Percentiles rank a stretch among this genome's conserved stretches.
These are phyloP conservation scores for Benitochromis conjunctus DNA, from an alignment of 2,113 vertebrate genomes.

Conservation along the genomic window DNA sequence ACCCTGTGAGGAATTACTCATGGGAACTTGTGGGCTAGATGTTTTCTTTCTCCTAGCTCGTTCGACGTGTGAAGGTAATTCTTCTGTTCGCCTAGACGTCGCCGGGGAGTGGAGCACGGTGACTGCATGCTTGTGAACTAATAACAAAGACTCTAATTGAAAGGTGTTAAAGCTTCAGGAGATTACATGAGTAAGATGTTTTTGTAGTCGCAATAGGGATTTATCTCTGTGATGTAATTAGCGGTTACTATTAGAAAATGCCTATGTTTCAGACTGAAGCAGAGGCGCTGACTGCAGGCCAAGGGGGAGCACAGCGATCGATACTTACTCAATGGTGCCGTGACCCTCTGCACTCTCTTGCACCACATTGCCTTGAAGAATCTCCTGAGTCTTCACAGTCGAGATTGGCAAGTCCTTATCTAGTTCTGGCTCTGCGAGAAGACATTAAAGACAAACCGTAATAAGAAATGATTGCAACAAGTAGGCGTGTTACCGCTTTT, in stretches of 20 bases:
- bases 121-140: not conserved
- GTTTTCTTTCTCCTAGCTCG: not conserved
- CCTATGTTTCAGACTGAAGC: not conserved
- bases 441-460: not conserved
- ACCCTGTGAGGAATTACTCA: not conserved
- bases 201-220: accelerated
- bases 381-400: slow-evolving; percentile 82
- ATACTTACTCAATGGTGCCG: slow-evolving; percentile 89
- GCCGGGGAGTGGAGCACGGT: not conserved
- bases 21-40: slow-evolving; percentile 34
- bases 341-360: slow-evolving; percentile 85
- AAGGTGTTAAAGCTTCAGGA: not conserved
- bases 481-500: not conserved
- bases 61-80: not conserved
- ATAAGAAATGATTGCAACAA: not conserved
- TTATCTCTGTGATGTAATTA: not conserved
- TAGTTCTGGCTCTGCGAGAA: slow-evolving; percentile 58
- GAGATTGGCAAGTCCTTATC: slow-evolving; percentile 74
- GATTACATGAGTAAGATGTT: not conserved
- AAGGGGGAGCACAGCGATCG: not conserved
- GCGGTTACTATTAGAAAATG: not conserved
- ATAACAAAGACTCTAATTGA: not conserved
- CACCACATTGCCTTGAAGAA: slow-evolving; percentile 80
- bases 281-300: slow-evolving; percentile 15
- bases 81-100: not conserved